Evolutionary conservation across 2,797 vertebrate species (phyloP).

Genomic region (Simalia tracyae): DNA sequence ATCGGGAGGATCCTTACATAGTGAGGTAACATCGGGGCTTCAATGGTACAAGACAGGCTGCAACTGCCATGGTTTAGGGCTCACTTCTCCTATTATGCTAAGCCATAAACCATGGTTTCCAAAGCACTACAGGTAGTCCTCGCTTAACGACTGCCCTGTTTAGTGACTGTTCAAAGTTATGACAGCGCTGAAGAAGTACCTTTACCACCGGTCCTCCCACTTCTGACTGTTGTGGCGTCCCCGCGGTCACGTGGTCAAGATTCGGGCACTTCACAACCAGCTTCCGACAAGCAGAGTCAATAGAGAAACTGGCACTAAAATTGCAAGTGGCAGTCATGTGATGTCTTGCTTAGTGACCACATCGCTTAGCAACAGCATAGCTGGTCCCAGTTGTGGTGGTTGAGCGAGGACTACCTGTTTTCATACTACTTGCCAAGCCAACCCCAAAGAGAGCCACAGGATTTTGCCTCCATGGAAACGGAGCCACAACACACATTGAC

Average conservation of each 20-base stretch:
- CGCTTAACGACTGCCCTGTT: background rate
- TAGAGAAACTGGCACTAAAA: background rate
- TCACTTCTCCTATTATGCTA: background rate
- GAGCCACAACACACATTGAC: background rate
- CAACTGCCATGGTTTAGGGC: background rate
- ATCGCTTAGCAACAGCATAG: background rate
- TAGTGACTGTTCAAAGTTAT: background rate
- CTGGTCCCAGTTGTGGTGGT: background rate
- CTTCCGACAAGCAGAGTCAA: no score
- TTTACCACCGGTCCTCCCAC: background rate
- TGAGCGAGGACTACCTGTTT: background rate
- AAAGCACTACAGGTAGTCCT: background rate
- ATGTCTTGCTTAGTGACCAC: background rate
- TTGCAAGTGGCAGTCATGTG: background rate
- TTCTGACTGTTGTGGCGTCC: no score
- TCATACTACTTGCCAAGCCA: background rate
- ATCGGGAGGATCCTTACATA: background rate
- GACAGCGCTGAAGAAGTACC: background rate
- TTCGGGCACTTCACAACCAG: no score
- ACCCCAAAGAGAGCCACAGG: background rate
- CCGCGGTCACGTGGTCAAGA: background rate
- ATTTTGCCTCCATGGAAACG: background rate
- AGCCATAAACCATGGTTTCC: background rate
- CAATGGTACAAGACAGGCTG: background rate
- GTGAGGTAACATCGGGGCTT: background rate